Percentiles rank a stretch among this genome's conserved stretches.
Conservation (phyloP, 2,888 invertebrate genomes). For the Lacanobia oleracea region DNA sequence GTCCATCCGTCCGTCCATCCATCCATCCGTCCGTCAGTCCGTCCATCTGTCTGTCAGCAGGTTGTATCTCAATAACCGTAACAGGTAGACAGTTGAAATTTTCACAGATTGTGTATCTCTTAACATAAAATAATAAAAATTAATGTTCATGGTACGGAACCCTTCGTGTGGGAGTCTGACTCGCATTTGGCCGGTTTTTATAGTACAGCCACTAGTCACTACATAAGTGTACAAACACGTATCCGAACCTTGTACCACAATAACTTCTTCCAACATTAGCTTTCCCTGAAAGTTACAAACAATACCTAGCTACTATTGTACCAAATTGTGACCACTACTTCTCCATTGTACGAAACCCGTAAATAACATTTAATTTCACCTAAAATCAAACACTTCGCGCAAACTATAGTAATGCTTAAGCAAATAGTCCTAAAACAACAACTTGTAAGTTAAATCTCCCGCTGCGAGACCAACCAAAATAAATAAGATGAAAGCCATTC, state of each 20-base stretch:
- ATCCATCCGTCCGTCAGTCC: too few species aligned
- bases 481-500: constrained; percentile 63
- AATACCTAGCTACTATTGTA: background rate
- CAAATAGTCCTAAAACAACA: constrained; percentile 72
- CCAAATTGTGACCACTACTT: background rate
- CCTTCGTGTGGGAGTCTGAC: too few species aligned
- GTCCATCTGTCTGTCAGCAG: too few species aligned
- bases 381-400: constrained; percentile 57
- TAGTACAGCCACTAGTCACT: background rate
- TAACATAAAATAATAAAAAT: too few species aligned
- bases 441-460: constrained; percentile 53
- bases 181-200: too few species aligned
- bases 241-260: background rate
- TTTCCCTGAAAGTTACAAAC: constrained; percentile 18
- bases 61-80: too few species aligned
- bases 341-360: constrained; percentile 4
- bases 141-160: too few species aligned
- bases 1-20: too few species aligned
- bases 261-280: constrained; percentile 1
- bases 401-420: constrained; percentile 52
- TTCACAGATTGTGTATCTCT: too few species aligned
- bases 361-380: constrained; percentile 61
- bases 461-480: constrained; percentile 60
- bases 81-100: too few species aligned
- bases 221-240: background rate